Conservation (phyloP, 1,140 invertebrate species). For the Pomacea maculata region DNA sequence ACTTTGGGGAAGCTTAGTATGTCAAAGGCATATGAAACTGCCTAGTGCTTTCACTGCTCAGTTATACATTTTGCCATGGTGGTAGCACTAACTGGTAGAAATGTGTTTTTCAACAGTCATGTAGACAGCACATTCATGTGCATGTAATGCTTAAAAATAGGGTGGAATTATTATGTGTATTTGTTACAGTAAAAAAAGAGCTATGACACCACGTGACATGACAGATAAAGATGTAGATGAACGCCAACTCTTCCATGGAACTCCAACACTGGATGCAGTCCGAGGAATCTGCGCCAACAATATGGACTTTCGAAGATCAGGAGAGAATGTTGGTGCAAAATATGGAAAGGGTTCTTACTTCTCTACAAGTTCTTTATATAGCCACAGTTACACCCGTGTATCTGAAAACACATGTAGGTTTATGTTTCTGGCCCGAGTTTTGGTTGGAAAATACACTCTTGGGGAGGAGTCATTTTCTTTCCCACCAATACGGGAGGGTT, state of each 20-base stretch:
- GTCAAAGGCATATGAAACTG: neutral
- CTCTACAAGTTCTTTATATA: conserved; percentile 45
- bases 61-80: neutral
- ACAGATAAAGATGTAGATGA: conserved; percentile 28
- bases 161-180: neutral
- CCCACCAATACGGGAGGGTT: conserved; percentile 43
- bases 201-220: conserved; percentile 4
- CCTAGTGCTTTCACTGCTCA: neutral
- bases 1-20: neutral
- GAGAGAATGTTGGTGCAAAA: conserved; percentile 40
- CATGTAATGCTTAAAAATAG: too few species aligned
- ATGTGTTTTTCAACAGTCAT: neutral
- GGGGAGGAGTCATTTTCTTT: conserved; percentile 39
- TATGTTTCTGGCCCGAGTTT: conserved; percentile 52
- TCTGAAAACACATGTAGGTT: conserved; percentile 17
- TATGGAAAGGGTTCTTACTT: conserved; percentile 60
- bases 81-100: neutral
- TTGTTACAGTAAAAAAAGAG: neutral
- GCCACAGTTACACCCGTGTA: conserved; percentile 41
- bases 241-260: conserved; percentile 48
- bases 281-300: conserved; percentile 50
- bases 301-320: conserved; percentile 48
- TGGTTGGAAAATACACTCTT: conserved; percentile 46
- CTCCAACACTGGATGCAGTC: conserved; percentile 26
- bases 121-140: neutral